phyloP scores from a whole-genome alignment of 2,888 invertebrate species.

The Phengaris alcon region DNA sequence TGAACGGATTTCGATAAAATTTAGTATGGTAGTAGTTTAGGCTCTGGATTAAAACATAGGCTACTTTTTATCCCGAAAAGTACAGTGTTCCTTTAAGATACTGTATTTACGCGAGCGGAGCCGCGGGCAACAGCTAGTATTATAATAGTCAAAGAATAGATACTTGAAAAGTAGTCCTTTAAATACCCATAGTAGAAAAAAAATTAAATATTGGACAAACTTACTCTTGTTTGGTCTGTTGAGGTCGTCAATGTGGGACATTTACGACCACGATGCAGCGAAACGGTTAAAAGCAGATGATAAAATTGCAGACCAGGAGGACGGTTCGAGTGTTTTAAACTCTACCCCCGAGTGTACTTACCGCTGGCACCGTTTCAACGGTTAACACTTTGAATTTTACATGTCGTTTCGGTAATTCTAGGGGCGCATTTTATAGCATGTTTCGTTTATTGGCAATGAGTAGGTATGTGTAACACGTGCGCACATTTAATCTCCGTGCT shows the following conservation, averaged over 20 bases:
- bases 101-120: too few relatives aligned
- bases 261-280: constrained; percentile 2
- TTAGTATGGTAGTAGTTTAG: too few relatives aligned
- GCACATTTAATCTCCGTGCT: neutral
- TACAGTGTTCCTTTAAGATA: too few relatives aligned
- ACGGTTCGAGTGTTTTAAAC: constrained; percentile 13
- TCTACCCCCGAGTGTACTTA: neutral
- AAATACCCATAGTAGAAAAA: too few relatives aligned
- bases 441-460: neutral
- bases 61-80: too few relatives aligned
- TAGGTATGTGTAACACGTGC: neutral
- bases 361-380: constrained; percentile 11
- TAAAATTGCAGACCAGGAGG: neutral
- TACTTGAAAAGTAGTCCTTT: too few relatives aligned
- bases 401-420: constrained; percentile 22
- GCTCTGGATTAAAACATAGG: too few relatives aligned
- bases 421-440: neutral
- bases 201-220: neutral
- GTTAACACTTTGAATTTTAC: constrained; percentile 10
- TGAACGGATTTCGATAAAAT: too few relatives aligned
- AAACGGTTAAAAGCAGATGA: constrained; percentile 1
- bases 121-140: too few relatives aligned
- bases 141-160: too few relatives aligned
- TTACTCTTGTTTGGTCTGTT: neutral
- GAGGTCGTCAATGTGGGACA: neutral